Evolutionary conservation across 1,140 invertebrate genomes (phyloP), one percentile per base, ranked within the genome.

Genomic region (Mya arenaria): DNA sequence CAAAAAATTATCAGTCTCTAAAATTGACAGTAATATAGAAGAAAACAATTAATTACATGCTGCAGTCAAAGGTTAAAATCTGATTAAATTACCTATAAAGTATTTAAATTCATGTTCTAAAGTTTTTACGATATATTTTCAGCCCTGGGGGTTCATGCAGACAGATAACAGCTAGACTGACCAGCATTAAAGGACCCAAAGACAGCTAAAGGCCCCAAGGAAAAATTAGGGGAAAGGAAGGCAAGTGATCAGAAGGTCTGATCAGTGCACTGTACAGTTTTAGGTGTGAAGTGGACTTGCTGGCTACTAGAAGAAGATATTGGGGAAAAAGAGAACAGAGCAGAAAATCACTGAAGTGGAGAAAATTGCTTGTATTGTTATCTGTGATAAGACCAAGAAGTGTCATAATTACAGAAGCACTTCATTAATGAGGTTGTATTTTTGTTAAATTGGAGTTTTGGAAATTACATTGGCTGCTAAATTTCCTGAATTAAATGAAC

Each of bases 41-140:
- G 56, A 63, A 63, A 41, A 28, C 8, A 44, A 62, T 75, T 75
- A 75, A 75, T 75, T 75, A 75, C 28, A n/a, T 8, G 15, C 23
- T 23, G 28, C 0, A 30, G 39, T 28, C 39, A 15, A 15, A 28
- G 10, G 25, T 52, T 52, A 52, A 52, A 48, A 75, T 75, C 60
- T 75, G n/a, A 58, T 56, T 44, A 60, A 63, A 23, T 62, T 60
- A 30, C n/a, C 36, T 63, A 62, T 37, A 52, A 63, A 75, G 58
- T 62, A 75, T 75, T 75, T 75, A 55, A 75, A 58, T 52, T 75
- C 60, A 75, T 63, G 32, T 10, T 65, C 56, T 39, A 52, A 65
- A 75, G 32, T 32, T 78, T 68, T 78, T 68, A 78, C 55, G 60
- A 78, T 78, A 63, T 78, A 5, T 78, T 78, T 78, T 56, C 75